These are phyloP conservation scores for Melanocharis versteri DNA, from an alignment of 2,113 vertebrate species.

Conservation along the genomic window DNA sequence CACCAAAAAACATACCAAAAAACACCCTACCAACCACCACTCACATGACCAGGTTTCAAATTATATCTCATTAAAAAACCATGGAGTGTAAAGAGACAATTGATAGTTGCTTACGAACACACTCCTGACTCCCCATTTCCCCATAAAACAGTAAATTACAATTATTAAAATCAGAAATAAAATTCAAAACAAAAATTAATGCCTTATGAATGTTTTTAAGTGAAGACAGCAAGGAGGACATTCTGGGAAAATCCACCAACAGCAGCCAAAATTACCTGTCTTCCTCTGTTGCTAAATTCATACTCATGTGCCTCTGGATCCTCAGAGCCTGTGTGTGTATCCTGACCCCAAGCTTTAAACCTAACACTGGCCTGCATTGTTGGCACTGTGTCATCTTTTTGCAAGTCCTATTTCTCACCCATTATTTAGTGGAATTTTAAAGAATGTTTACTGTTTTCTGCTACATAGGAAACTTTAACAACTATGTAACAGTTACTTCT, in stretches of 20 bases:
- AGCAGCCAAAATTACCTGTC: not conserved
- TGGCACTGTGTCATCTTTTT: not conserved
- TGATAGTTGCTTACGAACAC: not conserved
- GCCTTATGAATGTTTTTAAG: not conserved
- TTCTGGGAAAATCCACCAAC: not conserved
- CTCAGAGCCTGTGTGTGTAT: accelerated
- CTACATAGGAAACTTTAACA: not conserved
- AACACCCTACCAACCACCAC: not conserved
- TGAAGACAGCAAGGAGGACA: not conserved
- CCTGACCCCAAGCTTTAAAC: not conserved
- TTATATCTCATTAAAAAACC: not conserved
- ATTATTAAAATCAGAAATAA: not conserved
- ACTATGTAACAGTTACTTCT: not conserved
- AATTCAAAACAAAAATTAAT: not conserved
- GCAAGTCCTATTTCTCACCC: not conserved
- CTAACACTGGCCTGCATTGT: not conserved
- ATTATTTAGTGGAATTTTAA: not conserved
- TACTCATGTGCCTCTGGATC: not conserved
- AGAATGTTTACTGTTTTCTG: not conserved
- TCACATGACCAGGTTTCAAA: not conserved
- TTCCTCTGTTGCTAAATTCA: not conserved
- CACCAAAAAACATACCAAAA: not conserved
- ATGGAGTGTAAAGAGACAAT: not conserved
- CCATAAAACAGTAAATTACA: not conserved
- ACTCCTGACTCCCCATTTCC: not conserved